phyloP scores from a whole-genome alignment of 2,113 vertebrate species.

The Crotalus viridis region DNA sequence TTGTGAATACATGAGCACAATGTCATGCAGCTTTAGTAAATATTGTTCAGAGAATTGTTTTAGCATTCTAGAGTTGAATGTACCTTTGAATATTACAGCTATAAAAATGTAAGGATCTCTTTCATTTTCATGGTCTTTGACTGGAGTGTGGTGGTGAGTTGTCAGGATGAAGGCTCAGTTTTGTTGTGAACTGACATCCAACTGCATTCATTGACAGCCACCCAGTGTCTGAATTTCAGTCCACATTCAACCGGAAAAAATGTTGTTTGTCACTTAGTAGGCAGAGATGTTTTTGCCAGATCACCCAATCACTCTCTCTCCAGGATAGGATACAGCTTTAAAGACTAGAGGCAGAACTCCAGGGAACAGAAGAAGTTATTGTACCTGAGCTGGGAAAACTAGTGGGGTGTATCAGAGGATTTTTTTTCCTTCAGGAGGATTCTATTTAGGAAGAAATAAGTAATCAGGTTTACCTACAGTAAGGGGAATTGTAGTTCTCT shows the following conservation, averaged over 20 bases:
- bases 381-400: background rate
- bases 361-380: background rate
- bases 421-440: background rate
- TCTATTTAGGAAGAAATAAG: background rate
- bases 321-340: background rate
- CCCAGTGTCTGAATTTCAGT: background rate
- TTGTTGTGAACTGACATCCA: background rate
- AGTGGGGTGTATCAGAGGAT: background rate
- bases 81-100: background rate
- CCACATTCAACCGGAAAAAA: background rate
- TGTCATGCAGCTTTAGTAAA: slow-evolving; percentile 61
- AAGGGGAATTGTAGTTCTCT: background rate
- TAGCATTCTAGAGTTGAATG: background rate
- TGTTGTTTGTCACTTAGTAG: background rate
- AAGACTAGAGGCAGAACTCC: background rate
- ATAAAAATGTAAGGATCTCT: background rate
- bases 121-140: slow-evolving; percentile 44
- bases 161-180: background rate
- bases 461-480: background rate
- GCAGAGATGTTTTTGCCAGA: background rate
- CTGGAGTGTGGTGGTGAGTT: background rate
- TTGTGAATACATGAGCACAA: background rate
- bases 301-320: background rate
- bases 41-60: slow-evolving; percentile 7
- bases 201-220: background rate